Percentiles rank a stretch among this genome's conserved stretches.
phyloP scores from a whole-genome alignment of 2,113 vertebrate genomes.

The Crocuta crocuta region DNA sequence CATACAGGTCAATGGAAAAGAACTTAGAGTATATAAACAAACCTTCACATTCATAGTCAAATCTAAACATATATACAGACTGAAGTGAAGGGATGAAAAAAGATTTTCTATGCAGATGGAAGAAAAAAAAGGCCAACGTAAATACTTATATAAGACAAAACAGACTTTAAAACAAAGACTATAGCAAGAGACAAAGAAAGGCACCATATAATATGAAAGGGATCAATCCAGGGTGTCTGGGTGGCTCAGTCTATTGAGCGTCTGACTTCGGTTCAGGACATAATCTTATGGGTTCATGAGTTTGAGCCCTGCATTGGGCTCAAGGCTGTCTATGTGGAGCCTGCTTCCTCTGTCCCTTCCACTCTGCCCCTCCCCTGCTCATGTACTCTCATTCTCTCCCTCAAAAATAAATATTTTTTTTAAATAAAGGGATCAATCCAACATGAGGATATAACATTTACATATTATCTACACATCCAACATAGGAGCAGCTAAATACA shows the following conservation, averaged over 20 bases:
- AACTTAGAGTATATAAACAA: not conserved
- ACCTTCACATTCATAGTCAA: not conserved
- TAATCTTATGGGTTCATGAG: too few species aligned
- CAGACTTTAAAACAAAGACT: not conserved
- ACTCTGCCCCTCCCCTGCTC: too few species aligned
- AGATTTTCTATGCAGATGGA: not conserved
- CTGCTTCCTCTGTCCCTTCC: too few species aligned
- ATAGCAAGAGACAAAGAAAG: not conserved
- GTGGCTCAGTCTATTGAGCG: too few species aligned
- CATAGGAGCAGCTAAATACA: not conserved
- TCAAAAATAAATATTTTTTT: too few species aligned
- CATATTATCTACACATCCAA: not conserved
- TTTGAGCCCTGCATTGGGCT: too few species aligned
- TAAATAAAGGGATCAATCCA: not conserved
- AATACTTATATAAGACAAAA: not conserved
- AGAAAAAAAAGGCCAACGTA: not conserved
- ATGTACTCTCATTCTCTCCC: too few species aligned
- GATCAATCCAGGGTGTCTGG: not conserved
- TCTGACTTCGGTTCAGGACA: too few species aligned
- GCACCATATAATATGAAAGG: not conserved
- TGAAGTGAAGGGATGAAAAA: not conserved
- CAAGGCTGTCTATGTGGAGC: too few species aligned
- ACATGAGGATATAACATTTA: not conserved
- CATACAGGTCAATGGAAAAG: not conserved
- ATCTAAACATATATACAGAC: not conserved